Percentiles rank a stretch among this genome's conserved stretches.
Conservation (phyloP, 2,888 invertebrate species). For the Cerceris rybyensis region DNA sequence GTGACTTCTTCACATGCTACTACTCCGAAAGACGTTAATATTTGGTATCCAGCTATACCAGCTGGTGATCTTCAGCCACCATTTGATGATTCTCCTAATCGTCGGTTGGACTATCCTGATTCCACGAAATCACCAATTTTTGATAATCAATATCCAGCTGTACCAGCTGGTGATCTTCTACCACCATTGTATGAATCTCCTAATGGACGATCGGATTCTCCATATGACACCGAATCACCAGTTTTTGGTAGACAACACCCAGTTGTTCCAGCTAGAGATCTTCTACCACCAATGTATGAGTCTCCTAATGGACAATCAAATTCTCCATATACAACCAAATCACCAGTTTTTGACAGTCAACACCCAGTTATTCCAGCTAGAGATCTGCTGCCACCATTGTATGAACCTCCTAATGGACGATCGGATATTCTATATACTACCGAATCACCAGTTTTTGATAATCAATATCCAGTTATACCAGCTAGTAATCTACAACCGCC, state of each 20-base stretch:
- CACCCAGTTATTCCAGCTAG: neutral
- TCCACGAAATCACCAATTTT: neutral
- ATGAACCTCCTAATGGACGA: neutral
- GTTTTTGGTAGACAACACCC: too few species aligned
- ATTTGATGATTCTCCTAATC: neutral
- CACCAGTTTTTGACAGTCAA: too few species aligned
- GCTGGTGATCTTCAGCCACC: constrained; percentile 18
- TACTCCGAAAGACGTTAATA: constrained; percentile 3
- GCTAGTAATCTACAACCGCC: constrained; percentile 5
- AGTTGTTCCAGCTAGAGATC: neutral
- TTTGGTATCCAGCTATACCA: constrained; percentile 5
- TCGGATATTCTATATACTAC: constrained; percentile 10
- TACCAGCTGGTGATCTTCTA: neutral
- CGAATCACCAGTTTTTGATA: neutral
- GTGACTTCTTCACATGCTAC: neutral
- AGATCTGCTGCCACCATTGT: constrained; percentile 3
- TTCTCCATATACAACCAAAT: too few species aligned
- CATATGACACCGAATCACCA: neutral
- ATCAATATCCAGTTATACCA: constrained; percentile 15
- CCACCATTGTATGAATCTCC: neutral
- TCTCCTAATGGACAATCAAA: too few species aligned
- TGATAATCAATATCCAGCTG: neutral
- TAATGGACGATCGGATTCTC: neutral
- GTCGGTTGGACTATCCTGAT: neutral
- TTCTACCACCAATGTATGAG: neutral